phyloP scores from a whole-genome alignment of 2,113 vertebrate species.

The Cryptomyrus ogoouensis region DNA sequence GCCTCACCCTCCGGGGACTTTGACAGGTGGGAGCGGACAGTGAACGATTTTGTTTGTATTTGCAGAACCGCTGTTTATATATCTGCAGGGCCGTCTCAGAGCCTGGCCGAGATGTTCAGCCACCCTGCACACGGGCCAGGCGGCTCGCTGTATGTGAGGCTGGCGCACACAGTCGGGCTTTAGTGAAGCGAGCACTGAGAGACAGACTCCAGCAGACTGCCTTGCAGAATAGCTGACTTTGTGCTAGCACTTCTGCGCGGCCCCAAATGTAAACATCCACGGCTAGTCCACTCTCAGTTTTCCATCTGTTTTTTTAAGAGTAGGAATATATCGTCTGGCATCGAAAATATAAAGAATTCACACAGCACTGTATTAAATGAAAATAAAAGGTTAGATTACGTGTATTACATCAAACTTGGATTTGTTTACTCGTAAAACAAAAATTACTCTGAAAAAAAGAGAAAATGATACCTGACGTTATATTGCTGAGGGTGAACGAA shows the following conservation, averaged over 20 bases:
- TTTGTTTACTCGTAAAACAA: background rate
- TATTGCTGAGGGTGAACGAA: background rate
- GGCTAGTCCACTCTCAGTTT: background rate
- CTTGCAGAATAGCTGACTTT: background rate
- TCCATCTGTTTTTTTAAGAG: background rate
- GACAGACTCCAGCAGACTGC: background rate
- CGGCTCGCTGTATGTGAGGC: conserved; percentile 11
- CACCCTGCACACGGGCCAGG: conserved; percentile 11
- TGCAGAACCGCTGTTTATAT: conserved; percentile 45
- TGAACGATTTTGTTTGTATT: conserved; percentile 45
- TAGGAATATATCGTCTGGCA: background rate
- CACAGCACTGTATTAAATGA: background rate
- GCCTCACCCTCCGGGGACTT: background rate
- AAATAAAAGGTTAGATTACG: background rate
- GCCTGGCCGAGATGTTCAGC: conserved; percentile 27
- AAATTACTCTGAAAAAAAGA: background rate
- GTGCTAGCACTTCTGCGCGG: background rate
- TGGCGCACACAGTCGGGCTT: background rate
- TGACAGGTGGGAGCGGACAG: background rate
- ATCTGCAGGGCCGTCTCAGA: conserved; percentile 36
- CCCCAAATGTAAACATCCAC: background rate
- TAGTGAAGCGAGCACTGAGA: background rate
- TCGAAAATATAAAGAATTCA: background rate
- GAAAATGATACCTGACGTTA: background rate
- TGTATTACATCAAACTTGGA: background rate